Base-by-base conservation (phyloP, 30 jellyfish, hydroid and myxozoan species). In the Rhopilema esculentum region DNA sequence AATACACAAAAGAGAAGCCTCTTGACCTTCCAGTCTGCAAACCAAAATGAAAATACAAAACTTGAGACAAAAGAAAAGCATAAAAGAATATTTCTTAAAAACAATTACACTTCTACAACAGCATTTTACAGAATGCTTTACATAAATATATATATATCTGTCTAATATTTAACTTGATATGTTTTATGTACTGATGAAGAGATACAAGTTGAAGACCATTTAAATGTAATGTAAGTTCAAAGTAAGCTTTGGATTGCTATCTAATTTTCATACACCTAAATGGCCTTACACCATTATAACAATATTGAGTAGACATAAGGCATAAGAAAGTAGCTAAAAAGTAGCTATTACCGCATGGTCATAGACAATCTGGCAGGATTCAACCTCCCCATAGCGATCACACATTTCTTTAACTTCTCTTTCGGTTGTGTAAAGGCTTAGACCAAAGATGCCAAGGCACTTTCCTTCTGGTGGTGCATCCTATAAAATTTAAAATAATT, bases 361-460 rank as follows among this genome's bases (percentile, higher is more conserved):
- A 84, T 97, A 97, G 26, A 97, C 99, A 85, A 97, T 88, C 64
- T 90, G 96, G 72, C 97, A 89, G 29, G 94, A 92, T 27, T 83
- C 98, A 30, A 97, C 98, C 28, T 84, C 97, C 2, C 99, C 99
- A 82, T 90, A 97, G 48, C 95, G 88, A 69, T 94, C 97, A 90
- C 97, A 97, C 74, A 87, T 81, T 1, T 93, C 98, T 66, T 87
- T 87, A 0, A 97, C 98, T 86, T 97, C 99, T n/a, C 99, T 83
- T 63, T 97, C 99, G 50, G 97, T 83, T 68, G 99, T 97, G 91
- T 92, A 92, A 57, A 97, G 73, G 69, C 99, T 97, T 33, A 97
- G 85, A 2, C 99, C 99, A 93, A 97, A 97, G n/a, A 97, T 97
- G 2, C 99, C 99, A 65, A 97, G 97, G 81, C 99, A 97, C 87